phyloP scores from a whole-genome alignment of 2,888 invertebrate species.

The Nomada flava region DNA sequence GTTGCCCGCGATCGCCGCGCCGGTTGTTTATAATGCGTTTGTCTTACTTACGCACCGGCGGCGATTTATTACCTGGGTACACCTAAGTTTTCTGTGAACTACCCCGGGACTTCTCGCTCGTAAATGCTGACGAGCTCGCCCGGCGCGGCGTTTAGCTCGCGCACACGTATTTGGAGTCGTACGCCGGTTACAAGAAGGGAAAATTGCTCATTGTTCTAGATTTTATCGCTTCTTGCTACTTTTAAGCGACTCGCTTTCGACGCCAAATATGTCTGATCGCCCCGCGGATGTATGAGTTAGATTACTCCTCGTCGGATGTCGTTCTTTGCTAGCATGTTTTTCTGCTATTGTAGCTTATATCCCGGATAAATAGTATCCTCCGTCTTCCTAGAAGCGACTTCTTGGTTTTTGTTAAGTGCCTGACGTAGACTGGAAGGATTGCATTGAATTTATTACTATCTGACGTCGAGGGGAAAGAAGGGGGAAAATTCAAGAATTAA shows the following conservation, averaged over 20 bases:
- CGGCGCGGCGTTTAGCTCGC: slow-evolving; percentile 9
- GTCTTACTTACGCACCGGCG: slow-evolving; percentile 62
- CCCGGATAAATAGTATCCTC: not conserved
- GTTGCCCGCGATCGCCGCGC: slow-evolving; percentile 46
- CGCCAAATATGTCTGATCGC: slow-evolving; percentile 33
- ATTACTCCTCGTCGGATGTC: not conserved
- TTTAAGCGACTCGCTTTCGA: slow-evolving; percentile 14
- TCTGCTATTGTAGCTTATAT: not conserved
- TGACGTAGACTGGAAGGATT: not conserved
- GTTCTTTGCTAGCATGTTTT: not conserved
- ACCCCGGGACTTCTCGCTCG: slow-evolving; percentile 40
- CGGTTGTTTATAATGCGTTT: slow-evolving; percentile 61
- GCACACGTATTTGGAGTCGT: slow-evolving; percentile 38
- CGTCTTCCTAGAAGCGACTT: not conserved
- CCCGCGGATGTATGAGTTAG: slow-evolving; percentile 7
- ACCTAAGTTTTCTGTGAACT: slow-evolving; percentile 49
- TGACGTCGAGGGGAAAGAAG: not conserved
- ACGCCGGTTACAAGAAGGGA: slow-evolving; percentile 23
- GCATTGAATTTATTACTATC: not conserved
- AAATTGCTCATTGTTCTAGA: slow-evolving; percentile 59
- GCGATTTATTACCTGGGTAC: slow-evolving; percentile 43
- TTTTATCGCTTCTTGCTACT: slow-evolving; percentile 29
- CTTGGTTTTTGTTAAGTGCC: not conserved
- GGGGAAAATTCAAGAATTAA: no score
- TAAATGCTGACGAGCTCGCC: slow-evolving; percentile 50